Conservation (phyloP, 2,888 invertebrate genomes). For the Ichneumoninae sp. region DNA sequence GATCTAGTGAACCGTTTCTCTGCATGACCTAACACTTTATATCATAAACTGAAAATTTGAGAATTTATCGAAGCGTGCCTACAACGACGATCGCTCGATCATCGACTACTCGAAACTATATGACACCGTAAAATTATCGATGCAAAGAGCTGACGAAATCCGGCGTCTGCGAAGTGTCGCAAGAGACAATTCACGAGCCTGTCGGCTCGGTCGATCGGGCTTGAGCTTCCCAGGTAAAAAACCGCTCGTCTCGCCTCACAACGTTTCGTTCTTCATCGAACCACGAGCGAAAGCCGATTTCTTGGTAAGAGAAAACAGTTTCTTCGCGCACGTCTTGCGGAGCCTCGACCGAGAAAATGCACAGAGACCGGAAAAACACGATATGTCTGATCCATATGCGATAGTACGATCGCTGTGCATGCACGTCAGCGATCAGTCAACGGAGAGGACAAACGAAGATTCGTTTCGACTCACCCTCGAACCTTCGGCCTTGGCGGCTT, state of each 20-base stretch:
- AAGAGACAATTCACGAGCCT: background rate
- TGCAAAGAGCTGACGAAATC: slow-evolving; percentile 10
- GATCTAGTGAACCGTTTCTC: background rate
- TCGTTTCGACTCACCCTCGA: slow-evolving; percentile 88
- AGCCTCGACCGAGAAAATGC: slow-evolving; percentile 8
- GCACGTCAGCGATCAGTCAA: background rate
- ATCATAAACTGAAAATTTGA: background rate
- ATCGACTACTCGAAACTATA: background rate
- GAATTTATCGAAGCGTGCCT: background rate
- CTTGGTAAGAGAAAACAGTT: background rate
- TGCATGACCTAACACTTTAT: background rate
- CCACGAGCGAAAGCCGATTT: slow-evolving; percentile 15
- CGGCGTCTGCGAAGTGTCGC: background rate
- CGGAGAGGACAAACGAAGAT: background rate
- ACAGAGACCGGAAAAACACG: background rate
- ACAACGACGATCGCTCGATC: background rate
- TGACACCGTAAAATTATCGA: slow-evolving; percentile 14
- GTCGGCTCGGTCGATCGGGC: background rate
- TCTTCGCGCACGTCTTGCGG: slow-evolving; percentile 1
- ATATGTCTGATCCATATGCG: slow-evolving; percentile 47
- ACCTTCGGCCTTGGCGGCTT: slow-evolving; percentile 91
- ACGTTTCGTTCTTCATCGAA: background rate
- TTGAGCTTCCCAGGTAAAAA: slow-evolving; percentile 11
- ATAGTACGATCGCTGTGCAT: too few relatives aligned
- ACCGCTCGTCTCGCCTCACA: background rate